These are phyloP conservation scores for Phrynocephalus forsythii DNA, from an alignment of 2,797 vertebrate species.

Conservation along the genomic window DNA sequence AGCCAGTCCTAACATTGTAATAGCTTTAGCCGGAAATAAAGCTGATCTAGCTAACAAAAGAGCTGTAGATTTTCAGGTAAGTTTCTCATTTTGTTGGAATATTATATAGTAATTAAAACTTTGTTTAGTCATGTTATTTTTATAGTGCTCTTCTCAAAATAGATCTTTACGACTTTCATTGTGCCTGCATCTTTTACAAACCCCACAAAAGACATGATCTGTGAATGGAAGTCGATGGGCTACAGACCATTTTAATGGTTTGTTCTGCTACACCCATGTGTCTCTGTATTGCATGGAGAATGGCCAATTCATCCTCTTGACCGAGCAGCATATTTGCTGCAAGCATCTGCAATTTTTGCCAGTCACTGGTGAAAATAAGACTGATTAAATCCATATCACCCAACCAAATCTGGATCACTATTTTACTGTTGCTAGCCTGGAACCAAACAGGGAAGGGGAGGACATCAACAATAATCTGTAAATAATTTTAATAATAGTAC, in stretches of 20 bases:
- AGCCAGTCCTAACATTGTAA: slow-evolving; percentile 99
- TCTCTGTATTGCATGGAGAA: not conserved
- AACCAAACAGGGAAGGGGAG: too few relatives aligned
- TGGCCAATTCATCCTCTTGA: not conserved
- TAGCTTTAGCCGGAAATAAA: slow-evolving; percentile 99
- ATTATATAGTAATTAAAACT: not conserved
- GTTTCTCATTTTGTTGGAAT: slow-evolving; percentile 51
- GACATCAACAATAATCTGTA: not conserved
- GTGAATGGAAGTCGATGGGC: not conserved
- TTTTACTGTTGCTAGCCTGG: too few relatives aligned
- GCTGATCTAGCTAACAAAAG: slow-evolving; percentile 97
- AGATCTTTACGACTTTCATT: not conserved
- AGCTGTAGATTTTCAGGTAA: slow-evolving; percentile 97
- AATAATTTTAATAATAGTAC: not conserved
- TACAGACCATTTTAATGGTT: not conserved
- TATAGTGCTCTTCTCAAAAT: not conserved
- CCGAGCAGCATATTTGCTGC: not conserved
- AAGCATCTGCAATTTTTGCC: not conserved
- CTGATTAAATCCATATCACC: too few relatives aligned
- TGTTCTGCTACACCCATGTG: not conserved
- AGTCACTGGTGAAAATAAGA: not conserved
- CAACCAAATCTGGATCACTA: too few relatives aligned
- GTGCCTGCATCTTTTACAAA: not conserved
- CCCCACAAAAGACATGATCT: not conserved
- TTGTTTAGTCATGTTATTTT: not conserved